Conservation (phyloP, 2,888 invertebrate genomes). For the Thecophora atra region DNA sequence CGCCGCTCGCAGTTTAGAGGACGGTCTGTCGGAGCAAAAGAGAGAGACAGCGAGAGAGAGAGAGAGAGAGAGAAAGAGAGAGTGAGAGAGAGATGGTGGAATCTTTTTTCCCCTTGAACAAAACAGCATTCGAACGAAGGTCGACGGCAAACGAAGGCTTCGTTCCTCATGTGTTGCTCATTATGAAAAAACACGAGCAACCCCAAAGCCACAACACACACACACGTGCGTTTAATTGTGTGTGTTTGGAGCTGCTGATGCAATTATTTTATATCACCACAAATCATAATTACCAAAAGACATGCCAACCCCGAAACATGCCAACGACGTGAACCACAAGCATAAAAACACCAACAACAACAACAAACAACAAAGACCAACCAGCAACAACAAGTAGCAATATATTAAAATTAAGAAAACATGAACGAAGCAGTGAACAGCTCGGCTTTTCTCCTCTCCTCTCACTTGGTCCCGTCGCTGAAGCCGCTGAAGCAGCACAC, state of each 20-base stretch:
- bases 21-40: conserved; percentile 4
- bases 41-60: background rate
- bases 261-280: conserved; percentile 48
- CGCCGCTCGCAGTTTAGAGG: conserved; percentile 24
- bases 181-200: conserved; percentile 11
- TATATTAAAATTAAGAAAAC: conserved; percentile 36
- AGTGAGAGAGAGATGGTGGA: background rate
- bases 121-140: background rate
- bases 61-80: background rate
- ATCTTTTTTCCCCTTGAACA: background rate
- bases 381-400: conserved; percentile 35
- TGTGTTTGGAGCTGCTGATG: background rate
- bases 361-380: conserved; percentile 8
- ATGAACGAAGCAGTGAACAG: conserved; percentile 16
- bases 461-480: conserved; percentile 1
- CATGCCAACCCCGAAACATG: conserved; percentile 43
- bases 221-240: conserved; percentile 15
- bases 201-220: conserved; percentile 36
- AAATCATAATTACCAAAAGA: conserved; percentile 51
- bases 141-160: background rate
- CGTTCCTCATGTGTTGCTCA: conserved; percentile 17
- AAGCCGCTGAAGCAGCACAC: conserved; percentile 1
- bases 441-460: no score
- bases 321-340: conserved; percentile 32
- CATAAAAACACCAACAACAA: conserved; percentile 34